Base-by-base conservation (phyloP, 2,888 invertebrate species). In the Mythimna lalbum region DNA sequence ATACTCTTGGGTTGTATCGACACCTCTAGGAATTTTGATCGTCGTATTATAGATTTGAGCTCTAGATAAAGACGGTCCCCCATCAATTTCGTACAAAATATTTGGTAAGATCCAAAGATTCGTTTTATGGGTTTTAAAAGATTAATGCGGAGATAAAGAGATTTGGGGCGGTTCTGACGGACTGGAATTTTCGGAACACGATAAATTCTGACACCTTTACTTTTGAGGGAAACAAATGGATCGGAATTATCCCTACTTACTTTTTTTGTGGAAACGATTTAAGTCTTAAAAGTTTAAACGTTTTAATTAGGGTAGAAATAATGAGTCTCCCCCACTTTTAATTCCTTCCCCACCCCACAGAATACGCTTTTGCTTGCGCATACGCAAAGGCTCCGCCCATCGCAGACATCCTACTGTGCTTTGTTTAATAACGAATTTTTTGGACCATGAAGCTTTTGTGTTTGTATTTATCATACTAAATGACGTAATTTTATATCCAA, bases 21-120 rank as follows among this genome's bases (percentile, higher is more conserved):
- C 96, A 96, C 96, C 95, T 96, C 93, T 92, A 95, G 91, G 95
- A 96, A 95, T 96, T 93, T 95, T 93, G 92, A 95, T 94, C 89
- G 92, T 85, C 89, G 85, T 87, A 90, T 88, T 88, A 91, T 82
- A 89, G 95, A 95, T 95, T 89, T 87, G 74, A 90, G 89, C 85
- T 88, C 81, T 82, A 88, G 96, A 96, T 96, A 95, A 93, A 87
- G 83, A 89, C 86, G 90, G 92, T 92, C 89, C 91, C 93, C 92
- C 94, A 95, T 96, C 94, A 95, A 95, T 96, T 95, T 94, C 87
- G 89, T 93, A 94, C 93, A 93, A 95, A 95, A 95, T 94, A 93
- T 95, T 95, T 94, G 89, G 88, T 92, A 90, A 94, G 94, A 95
- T 94, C 91, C 90, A 89, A 92, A 92, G 93, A 94, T 95, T 93